Conservation (phyloP, 2,888 invertebrate genomes). For the Brassicogethes aeneus region DNA sequence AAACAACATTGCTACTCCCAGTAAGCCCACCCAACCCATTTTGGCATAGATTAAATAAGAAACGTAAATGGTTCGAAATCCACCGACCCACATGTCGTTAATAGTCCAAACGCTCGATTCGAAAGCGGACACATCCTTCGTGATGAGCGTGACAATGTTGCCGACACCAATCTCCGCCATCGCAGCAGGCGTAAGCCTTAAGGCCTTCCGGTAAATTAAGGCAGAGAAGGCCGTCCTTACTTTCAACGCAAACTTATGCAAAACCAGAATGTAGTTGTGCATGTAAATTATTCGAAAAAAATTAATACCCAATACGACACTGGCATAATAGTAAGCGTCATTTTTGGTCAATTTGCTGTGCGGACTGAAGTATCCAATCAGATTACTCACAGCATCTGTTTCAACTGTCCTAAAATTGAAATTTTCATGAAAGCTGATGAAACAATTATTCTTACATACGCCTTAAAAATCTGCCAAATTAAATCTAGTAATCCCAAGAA, state of each 20-base stretch:
- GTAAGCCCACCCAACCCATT: conserved; percentile 45
- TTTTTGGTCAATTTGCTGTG: conserved; percentile 13
- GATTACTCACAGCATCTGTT: not conserved
- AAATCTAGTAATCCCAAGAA: conserved; percentile 12
- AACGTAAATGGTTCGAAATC: conserved; percentile 70
- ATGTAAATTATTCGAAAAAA: conserved; percentile 54
- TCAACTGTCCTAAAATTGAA: not conserved
- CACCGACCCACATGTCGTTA: conserved; percentile 89
- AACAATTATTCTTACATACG: not conserved
- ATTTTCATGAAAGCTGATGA: not conserved
- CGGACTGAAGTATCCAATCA: not conserved
- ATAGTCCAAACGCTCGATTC: conserved; percentile 78
- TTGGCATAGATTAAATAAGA: conserved; percentile 63
- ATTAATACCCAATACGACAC: conserved; percentile 59
- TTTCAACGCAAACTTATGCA: conserved; percentile 72
- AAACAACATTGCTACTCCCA: conserved; percentile 46
- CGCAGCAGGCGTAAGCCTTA: conserved; percentile 41
- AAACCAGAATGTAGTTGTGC: conserved; percentile 79
- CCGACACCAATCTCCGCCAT: conserved; percentile 62
- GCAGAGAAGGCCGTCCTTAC: conserved; percentile 73
- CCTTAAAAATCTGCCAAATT: not conserved
- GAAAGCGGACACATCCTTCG: conserved; percentile 87
- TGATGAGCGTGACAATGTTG: conserved; percentile 74
- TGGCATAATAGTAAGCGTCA: conserved; percentile 66
- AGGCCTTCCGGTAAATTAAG: conserved; percentile 66